Conservation (phyloP, 2,113 vertebrate genomes). For the Phaethon lepturus region DNA sequence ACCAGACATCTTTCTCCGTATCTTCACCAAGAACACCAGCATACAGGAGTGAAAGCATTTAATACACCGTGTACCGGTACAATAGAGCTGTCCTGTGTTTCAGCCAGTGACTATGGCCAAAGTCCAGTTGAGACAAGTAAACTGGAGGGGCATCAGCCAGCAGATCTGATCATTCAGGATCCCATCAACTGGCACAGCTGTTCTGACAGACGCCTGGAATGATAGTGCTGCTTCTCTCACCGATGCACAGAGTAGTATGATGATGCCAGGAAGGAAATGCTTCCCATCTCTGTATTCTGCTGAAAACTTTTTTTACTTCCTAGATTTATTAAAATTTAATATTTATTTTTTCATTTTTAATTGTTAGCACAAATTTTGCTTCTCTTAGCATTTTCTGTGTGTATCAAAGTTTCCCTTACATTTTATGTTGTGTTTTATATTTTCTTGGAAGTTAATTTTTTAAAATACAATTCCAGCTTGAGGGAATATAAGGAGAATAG, state of each 20-base stretch:
- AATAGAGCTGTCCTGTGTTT: background rate
- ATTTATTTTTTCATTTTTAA: background rate
- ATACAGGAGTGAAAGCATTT: background rate
- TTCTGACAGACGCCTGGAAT: background rate
- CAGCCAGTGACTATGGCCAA: background rate
- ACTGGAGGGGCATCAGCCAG: background rate
- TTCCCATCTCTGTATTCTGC: background rate
- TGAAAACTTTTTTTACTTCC: background rate
- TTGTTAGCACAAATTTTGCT: background rate
- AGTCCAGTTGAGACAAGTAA: accelerated
- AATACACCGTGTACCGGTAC: too few species aligned
- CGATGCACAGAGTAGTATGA: background rate
- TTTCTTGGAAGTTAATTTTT: background rate
- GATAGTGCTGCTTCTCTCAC: background rate
- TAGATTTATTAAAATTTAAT: background rate
- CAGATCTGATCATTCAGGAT: background rate
- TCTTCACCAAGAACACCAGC: background rate
- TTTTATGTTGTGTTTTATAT: background rate
- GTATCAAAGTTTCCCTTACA: background rate
- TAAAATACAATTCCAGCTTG: background rate
- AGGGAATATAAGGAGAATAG: background rate
- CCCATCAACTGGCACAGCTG: accelerated
- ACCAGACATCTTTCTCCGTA: accelerated
- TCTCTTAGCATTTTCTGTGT: background rate
- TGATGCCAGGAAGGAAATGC: background rate